Conservation (phyloP, 2,888 invertebrate species). For the Hermaeophaga mercurialis region DNA sequence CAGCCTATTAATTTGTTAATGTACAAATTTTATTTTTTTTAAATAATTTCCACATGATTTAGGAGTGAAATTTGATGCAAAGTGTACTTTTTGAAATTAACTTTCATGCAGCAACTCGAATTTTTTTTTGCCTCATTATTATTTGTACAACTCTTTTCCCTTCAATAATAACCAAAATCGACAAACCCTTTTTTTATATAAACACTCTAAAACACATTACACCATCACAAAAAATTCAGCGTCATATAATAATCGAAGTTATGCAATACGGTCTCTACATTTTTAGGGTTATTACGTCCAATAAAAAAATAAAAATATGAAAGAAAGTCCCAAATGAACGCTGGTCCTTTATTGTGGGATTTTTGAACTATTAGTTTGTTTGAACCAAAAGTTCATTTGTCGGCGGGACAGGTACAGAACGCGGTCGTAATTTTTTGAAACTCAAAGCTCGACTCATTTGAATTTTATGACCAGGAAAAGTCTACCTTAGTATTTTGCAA, state of each 20-base stretch:
- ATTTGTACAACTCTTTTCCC: no score
- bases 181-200: no score
- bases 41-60: no score
- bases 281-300: background rate
- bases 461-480: constrained; percentile 15
- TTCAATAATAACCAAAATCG: no score
- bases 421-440: background rate
- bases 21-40: no score
- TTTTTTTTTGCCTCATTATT: no score
- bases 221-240: background rate
- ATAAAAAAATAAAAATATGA: constrained; percentile 3
- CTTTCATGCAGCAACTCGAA: no score
- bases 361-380: background rate
- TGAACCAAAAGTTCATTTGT: no score
- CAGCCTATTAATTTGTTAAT: no score
- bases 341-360: background rate
- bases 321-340: constrained; percentile 3
- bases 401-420: background rate
- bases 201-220: background rate
- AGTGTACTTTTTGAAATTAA: no score
- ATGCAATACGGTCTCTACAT: background rate
- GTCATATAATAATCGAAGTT: background rate
- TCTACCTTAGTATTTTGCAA: constrained; percentile 19
- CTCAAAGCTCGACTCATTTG: constrained; percentile 5
- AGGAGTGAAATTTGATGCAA: no score